These are phyloP conservation scores for Oncorhynchus tshawytscha DNA, from an alignment of 2,113 vertebrate species.

Conservation along the genomic window DNA sequence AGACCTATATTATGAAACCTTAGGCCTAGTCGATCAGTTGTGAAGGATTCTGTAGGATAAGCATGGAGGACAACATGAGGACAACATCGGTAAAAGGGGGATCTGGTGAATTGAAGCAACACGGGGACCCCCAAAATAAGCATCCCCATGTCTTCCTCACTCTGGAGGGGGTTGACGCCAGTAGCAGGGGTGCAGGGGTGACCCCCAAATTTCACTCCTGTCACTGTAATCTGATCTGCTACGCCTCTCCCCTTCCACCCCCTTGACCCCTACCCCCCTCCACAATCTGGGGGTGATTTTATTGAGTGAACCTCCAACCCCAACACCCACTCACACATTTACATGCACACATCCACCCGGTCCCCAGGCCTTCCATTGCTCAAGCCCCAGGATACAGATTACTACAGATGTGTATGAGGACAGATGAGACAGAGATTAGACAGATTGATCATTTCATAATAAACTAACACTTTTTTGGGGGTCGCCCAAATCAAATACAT, in stretches of 20 bases:
- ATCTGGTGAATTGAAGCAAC: background rate
- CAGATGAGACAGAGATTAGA: slow-evolving; percentile 30
- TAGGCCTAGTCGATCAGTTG: background rate
- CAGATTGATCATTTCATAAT: slow-evolving; percentile 35
- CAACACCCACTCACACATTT: background rate
- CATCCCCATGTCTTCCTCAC: background rate
- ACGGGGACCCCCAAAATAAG: background rate
- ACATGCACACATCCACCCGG: background rate
- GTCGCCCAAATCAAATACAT: background rate
- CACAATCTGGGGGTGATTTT: slow-evolving; percentile 11
- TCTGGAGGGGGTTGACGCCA: background rate
- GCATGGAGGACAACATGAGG: background rate
- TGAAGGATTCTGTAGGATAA: background rate
- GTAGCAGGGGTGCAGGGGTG: background rate
- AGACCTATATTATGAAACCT: background rate
- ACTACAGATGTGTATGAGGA: background rate
- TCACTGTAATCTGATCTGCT: slow-evolving; percentile 9
- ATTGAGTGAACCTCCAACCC: slow-evolving; percentile 12
- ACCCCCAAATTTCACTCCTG: slow-evolving; percentile 1
- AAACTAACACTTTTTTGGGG: slow-evolving; percentile 7
- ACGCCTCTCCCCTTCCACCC: slow-evolving; percentile 6
- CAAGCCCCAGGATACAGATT: background rate
- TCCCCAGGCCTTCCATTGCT: background rate
- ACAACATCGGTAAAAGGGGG: too few relatives aligned
- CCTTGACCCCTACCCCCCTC: background rate